phyloP scores from a whole-genome alignment of 2,888 invertebrate species.

The Polydrusus cervinus region DNA sequence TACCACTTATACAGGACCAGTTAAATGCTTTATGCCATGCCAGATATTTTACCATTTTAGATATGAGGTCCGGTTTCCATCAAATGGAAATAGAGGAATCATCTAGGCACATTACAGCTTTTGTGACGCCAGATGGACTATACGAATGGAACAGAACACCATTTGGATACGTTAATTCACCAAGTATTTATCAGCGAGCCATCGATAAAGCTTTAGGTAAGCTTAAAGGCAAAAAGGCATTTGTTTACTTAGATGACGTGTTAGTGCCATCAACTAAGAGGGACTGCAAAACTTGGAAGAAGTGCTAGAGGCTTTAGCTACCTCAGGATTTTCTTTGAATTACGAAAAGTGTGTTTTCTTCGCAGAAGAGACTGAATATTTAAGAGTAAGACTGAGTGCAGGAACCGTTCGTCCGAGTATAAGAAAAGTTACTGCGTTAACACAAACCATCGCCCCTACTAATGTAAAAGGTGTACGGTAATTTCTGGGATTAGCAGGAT shows the following conservation, averaged over 20 bases:
- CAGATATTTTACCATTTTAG: slow-evolving; percentile 55
- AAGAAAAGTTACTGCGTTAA: slow-evolving; percentile 54
- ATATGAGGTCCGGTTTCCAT: slow-evolving; percentile 57
- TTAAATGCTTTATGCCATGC: slow-evolving; percentile 53
- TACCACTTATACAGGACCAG: slow-evolving; percentile 56
- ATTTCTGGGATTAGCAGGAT: slow-evolving; percentile 50
- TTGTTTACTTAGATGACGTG: slow-evolving; percentile 57
- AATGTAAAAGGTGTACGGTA: slow-evolving; percentile 56
- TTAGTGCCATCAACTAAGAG: slow-evolving; percentile 50
- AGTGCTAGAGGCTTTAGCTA: slow-evolving; percentile 53
- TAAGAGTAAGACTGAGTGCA: slow-evolving; percentile 53
- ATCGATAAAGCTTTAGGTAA: slow-evolving; percentile 55
- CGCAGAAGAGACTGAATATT: slow-evolving; percentile 54
- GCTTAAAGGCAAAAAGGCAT: slow-evolving; percentile 51
- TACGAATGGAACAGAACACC: slow-evolving; percentile 46
- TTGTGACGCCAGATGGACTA: slow-evolving; percentile 15
- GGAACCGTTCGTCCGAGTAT: slow-evolving; percentile 49
- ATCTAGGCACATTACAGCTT: slow-evolving; percentile 18
- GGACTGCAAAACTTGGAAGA: slow-evolving; percentile 49
- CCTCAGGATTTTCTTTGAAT: slow-evolving; percentile 52
- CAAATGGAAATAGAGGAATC: slow-evolving; percentile 44
- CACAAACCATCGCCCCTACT: slow-evolving; percentile 43
- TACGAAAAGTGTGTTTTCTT: slow-evolving; percentile 56
- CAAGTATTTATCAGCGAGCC: slow-evolving; percentile 51
- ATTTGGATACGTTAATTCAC: slow-evolving; percentile 54